phyloP scores from a whole-genome alignment of 2,888 invertebrate species.

The Sturmia bella region DNA sequence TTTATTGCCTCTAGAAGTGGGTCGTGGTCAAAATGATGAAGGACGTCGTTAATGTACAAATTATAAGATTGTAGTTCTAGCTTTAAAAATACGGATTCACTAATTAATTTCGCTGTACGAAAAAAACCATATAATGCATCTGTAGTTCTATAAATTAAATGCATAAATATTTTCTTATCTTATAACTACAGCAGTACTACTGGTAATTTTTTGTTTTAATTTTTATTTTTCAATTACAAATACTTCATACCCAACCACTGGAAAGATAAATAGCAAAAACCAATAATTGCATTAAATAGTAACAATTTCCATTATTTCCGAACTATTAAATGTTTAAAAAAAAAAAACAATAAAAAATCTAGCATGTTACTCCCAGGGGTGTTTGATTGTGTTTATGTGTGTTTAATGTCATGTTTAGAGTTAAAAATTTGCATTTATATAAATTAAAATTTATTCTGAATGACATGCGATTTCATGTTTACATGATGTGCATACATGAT shows the following conservation, averaged over 20 bases:
- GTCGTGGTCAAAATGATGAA: no score
- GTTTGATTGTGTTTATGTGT: conserved; percentile 2
- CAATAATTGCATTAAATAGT: conserved; percentile 64
- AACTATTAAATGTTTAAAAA: conserved; percentile 57
- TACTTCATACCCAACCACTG: conserved; percentile 60
- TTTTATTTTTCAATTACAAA: conserved; percentile 39
- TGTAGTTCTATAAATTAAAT: not conserved
- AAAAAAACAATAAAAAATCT: conserved; percentile 5
- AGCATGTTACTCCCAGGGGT: conserved; percentile 13
- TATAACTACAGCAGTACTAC: conserved; percentile 38
- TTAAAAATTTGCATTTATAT: conserved; percentile 37
- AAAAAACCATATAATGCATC: no score
- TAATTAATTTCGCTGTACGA: no score
- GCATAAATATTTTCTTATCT: conserved; percentile 9
- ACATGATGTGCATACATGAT: no score
- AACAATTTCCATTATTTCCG: conserved; percentile 59
- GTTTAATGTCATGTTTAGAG: conserved; percentile 50
- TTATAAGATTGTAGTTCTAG: no score
- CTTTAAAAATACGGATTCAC: no score
- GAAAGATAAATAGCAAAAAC: conserved; percentile 64
- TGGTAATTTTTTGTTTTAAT: conserved; percentile 18
- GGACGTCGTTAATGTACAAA: no score
- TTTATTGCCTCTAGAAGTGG: no score
- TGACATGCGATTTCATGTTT: no score
- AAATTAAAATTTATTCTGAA: conserved; percentile 30